Evolutionary conservation across 2,888 invertebrate genomes (phyloP), one percentile per base, ranked within the genome.

Genomic region (Drosophila pseudotalamancana): DNA sequence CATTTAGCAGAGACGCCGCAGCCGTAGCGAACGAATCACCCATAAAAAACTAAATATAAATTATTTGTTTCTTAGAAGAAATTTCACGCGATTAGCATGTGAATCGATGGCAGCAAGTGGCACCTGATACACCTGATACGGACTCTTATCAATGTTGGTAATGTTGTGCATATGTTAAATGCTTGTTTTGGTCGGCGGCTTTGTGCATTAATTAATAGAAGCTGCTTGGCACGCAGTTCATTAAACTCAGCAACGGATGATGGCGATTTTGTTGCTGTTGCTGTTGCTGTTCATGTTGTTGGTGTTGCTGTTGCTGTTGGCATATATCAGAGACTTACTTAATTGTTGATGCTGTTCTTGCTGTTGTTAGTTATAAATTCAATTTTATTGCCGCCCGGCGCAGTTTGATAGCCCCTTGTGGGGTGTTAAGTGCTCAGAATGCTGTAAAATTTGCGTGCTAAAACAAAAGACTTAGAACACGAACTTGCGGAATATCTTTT

Each of bases 381-480:
- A 53, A 35, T 69, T 83, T 84, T 63, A 83, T 76, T 25, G 60
- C 31, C 55, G 35, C 68, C 62, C 53, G 61, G 42, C 63, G 75
- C 59, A 49, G 43, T 75, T 66, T 66, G 55, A 49, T 69, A 32
- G 43, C 61, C 40, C 65, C 61, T 71, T 56, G 31, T 27, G 73
- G 77, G 60, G 68, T 77, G 83, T 79, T 69, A 83, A 83, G 51
- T 56, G 66, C 46, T 35, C 8, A 34, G 19, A 39, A 43, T 37
- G 56, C 23, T 68, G 43, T 73, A 68, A 75, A 60, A 57, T 69
- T 23, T 59, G 21, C 21, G 27, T 4, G 25, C 34, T 34, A 19
- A 73, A 81, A 83, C 86, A 79, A 85, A 86, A 87, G 87, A 85
- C 88, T 86, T 81, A 86, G 74, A 49, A 69, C 77, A 77, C 84